These are phyloP conservation scores for Podilymbus podiceps DNA, from an alignment of 2,113 vertebrate genomes.

Conservation along the genomic window DNA sequence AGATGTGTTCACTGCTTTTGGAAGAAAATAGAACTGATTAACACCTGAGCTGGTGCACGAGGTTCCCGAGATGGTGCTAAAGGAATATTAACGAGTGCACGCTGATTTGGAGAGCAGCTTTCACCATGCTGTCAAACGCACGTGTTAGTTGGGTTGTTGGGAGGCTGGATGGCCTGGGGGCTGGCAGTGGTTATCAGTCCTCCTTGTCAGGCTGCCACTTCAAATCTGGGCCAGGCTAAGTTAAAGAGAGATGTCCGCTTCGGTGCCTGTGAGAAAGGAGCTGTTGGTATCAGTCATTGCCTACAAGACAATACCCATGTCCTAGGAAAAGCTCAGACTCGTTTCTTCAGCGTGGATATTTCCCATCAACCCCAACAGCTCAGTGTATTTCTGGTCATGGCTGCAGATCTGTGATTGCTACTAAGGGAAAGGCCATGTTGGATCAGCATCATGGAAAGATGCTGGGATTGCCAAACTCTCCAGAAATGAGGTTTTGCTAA, in stretches of 20 bases:
- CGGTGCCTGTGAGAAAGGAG: background rate
- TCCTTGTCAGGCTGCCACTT: constrained; percentile 21
- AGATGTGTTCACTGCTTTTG: constrained; percentile 65
- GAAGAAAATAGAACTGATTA: constrained; percentile 74
- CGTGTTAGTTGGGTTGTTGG: background rate
- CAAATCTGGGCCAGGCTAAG: background rate
- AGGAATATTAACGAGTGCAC: constrained; percentile 62
- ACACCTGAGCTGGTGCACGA: constrained; percentile 64
- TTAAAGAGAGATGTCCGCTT: background rate
- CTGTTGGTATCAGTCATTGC: background rate
- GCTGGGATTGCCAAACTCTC: background rate
- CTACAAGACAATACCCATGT: background rate
- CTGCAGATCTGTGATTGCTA: background rate
- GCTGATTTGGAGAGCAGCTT: constrained; percentile 44
- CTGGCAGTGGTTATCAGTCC: background rate
- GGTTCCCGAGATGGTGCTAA: constrained; percentile 18
- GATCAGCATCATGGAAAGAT: background rate
- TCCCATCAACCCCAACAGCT: background rate
- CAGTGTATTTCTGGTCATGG: background rate
- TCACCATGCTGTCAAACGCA: constrained; percentile 29
- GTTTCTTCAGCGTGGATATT: background rate
- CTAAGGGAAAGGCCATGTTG: background rate
- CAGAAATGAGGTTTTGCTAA: background rate
- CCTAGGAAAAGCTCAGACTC: background rate
- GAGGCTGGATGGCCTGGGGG: background rate